These are phyloP conservation scores for Macrophya annulata DNA, from an alignment of 2,888 invertebrate genomes.

Conservation along the genomic window DNA sequence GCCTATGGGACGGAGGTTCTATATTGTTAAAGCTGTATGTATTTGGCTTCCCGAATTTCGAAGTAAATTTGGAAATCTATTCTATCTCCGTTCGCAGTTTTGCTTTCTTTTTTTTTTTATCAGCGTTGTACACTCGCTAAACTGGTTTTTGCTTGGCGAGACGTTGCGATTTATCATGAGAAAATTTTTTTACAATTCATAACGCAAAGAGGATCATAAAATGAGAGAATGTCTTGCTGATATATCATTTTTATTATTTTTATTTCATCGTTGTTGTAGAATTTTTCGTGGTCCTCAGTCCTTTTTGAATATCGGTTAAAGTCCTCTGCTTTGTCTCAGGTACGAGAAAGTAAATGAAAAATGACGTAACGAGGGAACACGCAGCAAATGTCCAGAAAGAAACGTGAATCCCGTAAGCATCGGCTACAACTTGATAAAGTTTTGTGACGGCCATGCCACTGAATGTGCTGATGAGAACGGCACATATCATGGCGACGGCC, in stretches of 20 bases:
- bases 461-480: conserved; percentile 68
- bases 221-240: background rate
- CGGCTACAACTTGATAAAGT: conserved; percentile 70
- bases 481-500: conserved; percentile 64
- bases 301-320: conserved; percentile 74
- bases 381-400: conserved; percentile 71
- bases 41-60: background rate
- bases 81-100: background rate
- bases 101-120: background rate
- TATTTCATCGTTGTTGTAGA: background rate
- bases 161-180: conserved; percentile 27
- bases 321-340: conserved; percentile 76
- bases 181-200: background rate
- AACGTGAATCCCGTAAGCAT: conserved; percentile 69
- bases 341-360: conserved; percentile 66
- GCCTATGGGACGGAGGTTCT: conserved; percentile 12
- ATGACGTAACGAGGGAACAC: conserved; percentile 54
- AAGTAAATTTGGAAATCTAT: background rate
- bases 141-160: background rate
- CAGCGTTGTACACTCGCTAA: background rate
- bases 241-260: background rate
- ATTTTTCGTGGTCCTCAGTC: conserved; percentile 57
- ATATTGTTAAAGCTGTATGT: background rate
- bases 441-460: conserved; percentile 66
- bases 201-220: background rate